phyloP scores from a whole-genome alignment of 1,140 invertebrate species.

The Caligus rogercresseyi region DNA sequence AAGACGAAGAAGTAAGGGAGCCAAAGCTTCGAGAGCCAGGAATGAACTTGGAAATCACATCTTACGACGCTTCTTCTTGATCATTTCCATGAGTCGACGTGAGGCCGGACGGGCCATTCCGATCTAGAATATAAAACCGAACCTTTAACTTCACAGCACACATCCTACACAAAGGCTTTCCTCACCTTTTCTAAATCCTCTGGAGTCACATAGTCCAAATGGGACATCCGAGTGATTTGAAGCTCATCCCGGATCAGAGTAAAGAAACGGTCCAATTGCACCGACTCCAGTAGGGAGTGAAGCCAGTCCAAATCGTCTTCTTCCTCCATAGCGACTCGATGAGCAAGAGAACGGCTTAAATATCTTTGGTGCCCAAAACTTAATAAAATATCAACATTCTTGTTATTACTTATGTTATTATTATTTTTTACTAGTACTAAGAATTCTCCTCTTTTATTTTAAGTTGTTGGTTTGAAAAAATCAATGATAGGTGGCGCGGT shows the following conservation, averaged over 20 bases:
- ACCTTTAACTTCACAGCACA: neutral
- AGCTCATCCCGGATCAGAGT: slow-evolving; percentile 73
- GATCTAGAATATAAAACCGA: slow-evolving; percentile 40
- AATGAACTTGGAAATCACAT: slow-evolving; percentile 63
- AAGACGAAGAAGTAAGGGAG: neutral
- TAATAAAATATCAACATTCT: too few relatives aligned
- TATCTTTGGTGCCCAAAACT: too few relatives aligned
- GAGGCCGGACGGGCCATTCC: slow-evolving; percentile 82
- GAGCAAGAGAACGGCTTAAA: too few relatives aligned
- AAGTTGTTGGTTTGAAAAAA: too few relatives aligned
- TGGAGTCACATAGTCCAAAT: slow-evolving; percentile 85
- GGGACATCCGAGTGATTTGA: slow-evolving; percentile 67
- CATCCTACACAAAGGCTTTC: neutral
- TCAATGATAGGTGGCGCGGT: too few relatives aligned
- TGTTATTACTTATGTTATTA: too few relatives aligned
- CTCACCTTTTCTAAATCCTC: slow-evolving; percentile 58
- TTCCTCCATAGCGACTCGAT: too few relatives aligned
- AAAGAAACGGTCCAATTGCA: slow-evolving; percentile 81
- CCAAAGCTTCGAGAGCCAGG: slow-evolving; percentile 31
- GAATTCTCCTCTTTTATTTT: too few relatives aligned
- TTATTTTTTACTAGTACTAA: too few relatives aligned
- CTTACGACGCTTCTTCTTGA: slow-evolving; percentile 76
- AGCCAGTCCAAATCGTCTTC: slow-evolving; percentile 57
- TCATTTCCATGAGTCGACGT: slow-evolving; percentile 66
- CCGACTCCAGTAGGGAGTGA: slow-evolving; percentile 61